Evolutionary conservation across 2,888 invertebrate species (phyloP).

Genomic region (Stenodema calcarata): DNA sequence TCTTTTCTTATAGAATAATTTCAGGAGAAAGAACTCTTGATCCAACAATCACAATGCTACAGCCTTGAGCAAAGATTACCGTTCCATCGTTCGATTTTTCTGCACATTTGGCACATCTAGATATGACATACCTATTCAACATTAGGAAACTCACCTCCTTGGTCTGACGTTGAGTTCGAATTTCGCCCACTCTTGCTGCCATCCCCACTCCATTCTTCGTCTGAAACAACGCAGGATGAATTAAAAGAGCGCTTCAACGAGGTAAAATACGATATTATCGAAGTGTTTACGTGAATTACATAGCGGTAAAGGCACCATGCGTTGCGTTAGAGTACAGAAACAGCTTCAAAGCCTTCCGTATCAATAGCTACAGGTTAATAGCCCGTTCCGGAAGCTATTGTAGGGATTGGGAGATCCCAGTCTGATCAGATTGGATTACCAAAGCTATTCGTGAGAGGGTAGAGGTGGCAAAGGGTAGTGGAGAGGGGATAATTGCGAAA

Average conservation of each 20-base stretch:
- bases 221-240: conserved; percentile 61
- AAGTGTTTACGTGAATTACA: not conserved
- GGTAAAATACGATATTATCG: not conserved
- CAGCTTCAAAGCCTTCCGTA: not conserved
- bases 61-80: no score
- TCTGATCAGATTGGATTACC: not conserved
- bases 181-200: conserved; percentile 67
- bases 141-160: conserved; percentile 56
- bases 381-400: not conserved
- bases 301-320: not conserved
- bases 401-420: not conserved
- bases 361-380: not conserved
- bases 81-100: no score
- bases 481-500: not conserved
- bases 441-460: not conserved
- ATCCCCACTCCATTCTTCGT: conserved; percentile 70
- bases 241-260: not conserved
- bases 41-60: no score
- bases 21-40: no score
- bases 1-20: no score
- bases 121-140: no score
- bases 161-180: conserved; percentile 57
- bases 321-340: not conserved
- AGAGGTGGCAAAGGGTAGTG: not conserved
- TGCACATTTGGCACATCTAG: no score